Conservation (phyloP, 2,113 vertebrate species). For the Oenanthe oenanthe region DNA sequence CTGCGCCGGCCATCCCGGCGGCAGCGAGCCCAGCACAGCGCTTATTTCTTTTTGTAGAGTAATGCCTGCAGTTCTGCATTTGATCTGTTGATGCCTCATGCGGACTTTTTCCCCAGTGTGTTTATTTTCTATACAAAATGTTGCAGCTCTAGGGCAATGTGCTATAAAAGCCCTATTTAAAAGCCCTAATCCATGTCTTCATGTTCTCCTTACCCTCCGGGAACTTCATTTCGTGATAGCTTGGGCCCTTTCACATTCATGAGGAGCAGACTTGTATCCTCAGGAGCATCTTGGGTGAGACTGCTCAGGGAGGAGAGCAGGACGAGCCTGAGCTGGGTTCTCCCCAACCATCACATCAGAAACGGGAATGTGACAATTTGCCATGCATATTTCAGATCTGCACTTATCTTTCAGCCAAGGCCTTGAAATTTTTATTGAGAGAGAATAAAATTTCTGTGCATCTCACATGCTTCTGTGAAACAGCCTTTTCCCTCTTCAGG, state of each 20-base stretch:
- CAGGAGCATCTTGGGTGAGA: not conserved
- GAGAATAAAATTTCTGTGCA: not conserved
- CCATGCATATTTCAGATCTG: not conserved
- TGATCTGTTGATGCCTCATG: not conserved
- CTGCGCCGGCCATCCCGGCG: fast-evolving
- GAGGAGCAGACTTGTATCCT: not conserved
- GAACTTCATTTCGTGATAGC: not conserved
- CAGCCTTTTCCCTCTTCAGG: not conserved
- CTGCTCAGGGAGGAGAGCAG: not conserved
- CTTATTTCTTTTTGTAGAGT: fast-evolving
- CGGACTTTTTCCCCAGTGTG: not conserved
- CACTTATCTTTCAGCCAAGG: not conserved
- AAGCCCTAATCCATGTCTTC: fast-evolving
- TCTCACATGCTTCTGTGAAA: not conserved
- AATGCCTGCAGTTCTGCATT: not conserved
- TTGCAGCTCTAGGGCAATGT: not conserved
- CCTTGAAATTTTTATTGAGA: not conserved
- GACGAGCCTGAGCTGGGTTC: fast-evolving
- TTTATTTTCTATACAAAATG: not conserved
- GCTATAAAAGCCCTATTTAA: not conserved
- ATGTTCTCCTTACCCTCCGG: not conserved
- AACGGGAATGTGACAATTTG: not conserved
- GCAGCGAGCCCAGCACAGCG: fast-evolving
- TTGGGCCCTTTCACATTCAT: not conserved
- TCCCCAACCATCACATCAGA: not conserved